Evolutionary conservation across 2,888 invertebrate genomes (phyloP).

Genomic region (Chrysomela aeneicollis): DNA sequence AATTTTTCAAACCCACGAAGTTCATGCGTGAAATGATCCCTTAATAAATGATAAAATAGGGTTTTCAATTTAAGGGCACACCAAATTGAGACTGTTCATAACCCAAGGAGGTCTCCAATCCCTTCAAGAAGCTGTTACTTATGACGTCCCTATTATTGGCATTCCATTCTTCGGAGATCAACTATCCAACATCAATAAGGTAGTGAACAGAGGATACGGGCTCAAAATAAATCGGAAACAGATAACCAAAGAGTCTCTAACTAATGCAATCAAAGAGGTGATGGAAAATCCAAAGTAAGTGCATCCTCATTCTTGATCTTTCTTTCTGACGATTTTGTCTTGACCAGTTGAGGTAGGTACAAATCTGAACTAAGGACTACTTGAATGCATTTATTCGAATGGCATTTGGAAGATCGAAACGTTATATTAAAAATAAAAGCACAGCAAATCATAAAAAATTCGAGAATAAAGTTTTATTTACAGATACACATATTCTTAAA

Average conservation of each 20-base stretch:
- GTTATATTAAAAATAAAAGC: too few species aligned
- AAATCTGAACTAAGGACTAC: too few species aligned
- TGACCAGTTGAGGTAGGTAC: too few species aligned
- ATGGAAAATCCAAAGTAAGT: conserved; percentile 41
- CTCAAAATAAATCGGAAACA: conserved; percentile 35
- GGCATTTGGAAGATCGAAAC: too few species aligned
- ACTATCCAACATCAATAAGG: conserved; percentile 38
- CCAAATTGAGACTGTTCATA: conserved; percentile 61
- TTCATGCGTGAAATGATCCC: too few species aligned
- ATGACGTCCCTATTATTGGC: conserved; percentile 40
- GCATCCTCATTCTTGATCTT: background rate
- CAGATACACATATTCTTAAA: too few species aligned
- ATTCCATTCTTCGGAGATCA: conserved; percentile 47
- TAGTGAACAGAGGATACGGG: conserved; percentile 40
- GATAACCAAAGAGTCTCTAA: conserved; percentile 34
- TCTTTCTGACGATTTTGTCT: too few species aligned
- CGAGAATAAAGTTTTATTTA: too few species aligned
- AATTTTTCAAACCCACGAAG: too few species aligned
- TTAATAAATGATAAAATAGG: too few species aligned
- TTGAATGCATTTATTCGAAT: too few species aligned
- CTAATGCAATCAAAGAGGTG: conserved; percentile 36
- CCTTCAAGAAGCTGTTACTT: conserved; percentile 41
- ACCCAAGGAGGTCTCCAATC: conserved; percentile 48
- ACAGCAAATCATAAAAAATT: too few species aligned
- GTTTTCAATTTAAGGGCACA: conserved; percentile 54